phyloP scores from a whole-genome alignment of 2,888 invertebrate genomes.

The Nowickia ferox region DNA sequence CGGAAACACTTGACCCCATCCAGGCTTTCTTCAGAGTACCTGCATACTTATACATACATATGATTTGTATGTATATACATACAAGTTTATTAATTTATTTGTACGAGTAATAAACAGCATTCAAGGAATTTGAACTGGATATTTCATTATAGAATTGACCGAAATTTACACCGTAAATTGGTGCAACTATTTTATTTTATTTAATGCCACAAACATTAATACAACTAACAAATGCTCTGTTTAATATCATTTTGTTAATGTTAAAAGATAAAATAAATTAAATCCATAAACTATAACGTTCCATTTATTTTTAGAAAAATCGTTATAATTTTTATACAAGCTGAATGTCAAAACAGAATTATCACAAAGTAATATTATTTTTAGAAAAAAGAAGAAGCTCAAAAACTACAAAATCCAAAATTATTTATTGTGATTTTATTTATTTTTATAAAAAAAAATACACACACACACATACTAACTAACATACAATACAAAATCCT shows the following conservation, averaged over 20 bases:
- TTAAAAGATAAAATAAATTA: constrained; percentile 13
- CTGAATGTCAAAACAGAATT: constrained; percentile 28
- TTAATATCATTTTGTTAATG: constrained; percentile 8
- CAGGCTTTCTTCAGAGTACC: too few species aligned
- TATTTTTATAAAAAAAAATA: constrained; percentile 1
- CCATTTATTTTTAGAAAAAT: constrained; percentile 25
- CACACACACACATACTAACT: background rate
- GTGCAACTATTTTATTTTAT: constrained; percentile 1
- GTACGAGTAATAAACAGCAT: too few species aligned
- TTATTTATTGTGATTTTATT: constrained; percentile 48
- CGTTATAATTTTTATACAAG: constrained; percentile 27
- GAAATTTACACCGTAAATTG: background rate
- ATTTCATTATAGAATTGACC: background rate
- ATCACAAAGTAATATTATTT: constrained; percentile 29
- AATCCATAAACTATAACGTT: constrained; percentile 18
- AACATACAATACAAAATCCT: constrained; percentile 22
- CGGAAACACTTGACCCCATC: too few species aligned
- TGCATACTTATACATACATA: too few species aligned
- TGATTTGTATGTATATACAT: too few species aligned
- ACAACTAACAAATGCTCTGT: background rate
- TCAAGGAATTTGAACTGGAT: too few species aligned
- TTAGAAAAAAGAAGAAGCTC: constrained; percentile 42
- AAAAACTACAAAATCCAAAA: constrained; percentile 44
- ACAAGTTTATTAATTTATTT: too few species aligned
- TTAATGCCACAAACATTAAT: background rate